phyloP scores from a whole-genome alignment of 2,888 invertebrate species.

The Deilephila porcellus region DNA sequence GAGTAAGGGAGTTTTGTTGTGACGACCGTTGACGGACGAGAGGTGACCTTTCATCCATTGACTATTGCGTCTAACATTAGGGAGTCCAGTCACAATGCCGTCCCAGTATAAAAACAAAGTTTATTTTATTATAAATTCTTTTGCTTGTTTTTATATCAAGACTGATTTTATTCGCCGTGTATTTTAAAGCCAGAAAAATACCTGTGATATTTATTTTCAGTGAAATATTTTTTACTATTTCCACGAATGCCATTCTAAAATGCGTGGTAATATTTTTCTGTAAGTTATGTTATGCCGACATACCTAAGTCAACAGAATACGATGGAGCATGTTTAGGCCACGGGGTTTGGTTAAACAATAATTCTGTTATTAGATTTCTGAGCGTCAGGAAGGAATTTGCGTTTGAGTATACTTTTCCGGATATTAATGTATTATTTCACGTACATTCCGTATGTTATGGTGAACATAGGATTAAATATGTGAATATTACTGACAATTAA shows the following conservation, averaged over 20 bases:
- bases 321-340: constrained; percentile 51
- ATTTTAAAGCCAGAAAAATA: too few species aligned
- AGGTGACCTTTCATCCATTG: too few species aligned
- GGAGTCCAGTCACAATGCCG: too few species aligned
- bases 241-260: constrained; percentile 30
- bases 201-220: neutral
- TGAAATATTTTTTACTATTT: neutral
- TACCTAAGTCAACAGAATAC: constrained; percentile 59
- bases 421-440: constrained; percentile 8
- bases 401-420: constrained; percentile 33
- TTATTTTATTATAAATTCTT: too few species aligned
- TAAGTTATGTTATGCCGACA: constrained; percentile 60
- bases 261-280: constrained; percentile 38
- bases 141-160: too few species aligned
- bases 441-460: neutral
- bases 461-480: neutral
- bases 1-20: too few species aligned
- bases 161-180: too few species aligned
- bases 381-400: constrained; percentile 41
- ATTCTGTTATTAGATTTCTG: constrained; percentile 61
- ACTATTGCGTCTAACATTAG: too few species aligned
- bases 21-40: too few species aligned
- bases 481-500: too few species aligned
- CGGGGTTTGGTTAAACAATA: constrained; percentile 58
- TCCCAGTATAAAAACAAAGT: too few species aligned